Base-by-base conservation (phyloP, 1,140 invertebrate genomes). In the Brachionus sp. region DNA sequence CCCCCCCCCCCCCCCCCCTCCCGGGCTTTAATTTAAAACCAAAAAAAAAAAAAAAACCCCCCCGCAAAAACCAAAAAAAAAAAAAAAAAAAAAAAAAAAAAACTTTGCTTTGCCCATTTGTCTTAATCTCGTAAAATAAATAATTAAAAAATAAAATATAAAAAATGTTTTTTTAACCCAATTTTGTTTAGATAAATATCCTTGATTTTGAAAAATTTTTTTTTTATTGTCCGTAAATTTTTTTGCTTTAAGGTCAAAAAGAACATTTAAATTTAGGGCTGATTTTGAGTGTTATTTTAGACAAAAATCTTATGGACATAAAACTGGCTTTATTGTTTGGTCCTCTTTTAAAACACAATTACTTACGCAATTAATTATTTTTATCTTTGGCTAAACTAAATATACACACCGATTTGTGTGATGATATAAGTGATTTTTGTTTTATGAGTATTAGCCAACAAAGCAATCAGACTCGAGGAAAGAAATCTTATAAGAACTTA, bases 91-190 rank as follows among this genome's bases (percentile, higher is more conserved):
- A n/a, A n/a, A n/a, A n/a, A n/a, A n/a, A n/a, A n/a, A n/a, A n/a
- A n/a, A 16, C 10, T 70, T 16, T 70, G 23, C 39, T 42, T 39
- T 39, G 6, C 16, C n/a, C 4, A 39, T 70, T 42, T 70, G 10
- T 66, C 16, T 64, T 66, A 66, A 66, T 66, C n/a, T n/a, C 62
- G 19, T 29, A 29, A 66, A 66, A 66, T 66, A 66, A 66, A 66
- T 66, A 66, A 66, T 29, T n/a, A 12, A 53, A 53, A 53, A 39
- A 5, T 5, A 39, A 39, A 9, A 53, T n/a, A n/a, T 57, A 16
- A 37, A 37, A 16, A 35, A 16, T 70, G 66, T 70, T 70, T 70
- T 70, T 70, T 70, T 70, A 70, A 70, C 66, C 66, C 19, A 70
- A 37, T 70, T 70, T 70, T 33, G 10, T 16, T 35, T 37, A 42